Evolutionary conservation across 2,888 invertebrate genomes (phyloP).

Genomic region (Phlogophora meticulosa): DNA sequence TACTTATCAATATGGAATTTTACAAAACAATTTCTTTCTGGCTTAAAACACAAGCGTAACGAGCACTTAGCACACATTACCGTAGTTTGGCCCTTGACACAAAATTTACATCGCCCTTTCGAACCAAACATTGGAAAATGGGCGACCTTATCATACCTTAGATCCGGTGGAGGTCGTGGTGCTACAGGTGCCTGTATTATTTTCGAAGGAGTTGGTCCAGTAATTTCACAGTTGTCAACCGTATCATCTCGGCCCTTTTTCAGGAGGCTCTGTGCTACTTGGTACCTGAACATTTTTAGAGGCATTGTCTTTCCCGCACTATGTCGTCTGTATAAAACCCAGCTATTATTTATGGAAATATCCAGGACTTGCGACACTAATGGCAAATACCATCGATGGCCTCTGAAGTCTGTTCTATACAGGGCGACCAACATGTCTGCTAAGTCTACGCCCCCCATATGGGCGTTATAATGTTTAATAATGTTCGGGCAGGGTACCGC

Average conservation of each 20-base stretch:
- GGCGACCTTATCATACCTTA: too few species aligned
- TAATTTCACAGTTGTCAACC: conserved; percentile 17
- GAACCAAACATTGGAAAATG: conserved; percentile 3
- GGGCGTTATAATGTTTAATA: conserved; percentile 57
- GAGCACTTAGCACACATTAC: conserved; percentile 13
- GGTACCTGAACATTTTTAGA: conserved; percentile 20
- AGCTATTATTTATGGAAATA: conserved; percentile 47
- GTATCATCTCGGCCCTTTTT: conserved; percentile 21
- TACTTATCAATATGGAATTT: conserved; percentile 21
- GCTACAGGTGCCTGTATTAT: conserved; percentile 20
- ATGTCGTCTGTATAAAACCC: conserved; percentile 31
- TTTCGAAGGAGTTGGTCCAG: conserved; percentile 20
- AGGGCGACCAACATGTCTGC: conserved; percentile 27
- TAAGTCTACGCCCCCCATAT: conserved; percentile 24
- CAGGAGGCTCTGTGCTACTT: conserved; percentile 24
- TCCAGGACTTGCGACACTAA: conserved; percentile 45
- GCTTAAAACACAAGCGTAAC: conserved; percentile 23
- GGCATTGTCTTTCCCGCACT: conserved; percentile 26
- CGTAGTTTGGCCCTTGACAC: conserved; percentile 20
- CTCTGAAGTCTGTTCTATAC: conserved; percentile 32
- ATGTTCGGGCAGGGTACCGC: conserved; percentile 39
- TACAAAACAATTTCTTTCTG: conserved; percentile 25
- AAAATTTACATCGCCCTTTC: conserved; percentile 18
- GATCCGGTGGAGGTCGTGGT: conserved; percentile 6
- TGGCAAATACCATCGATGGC: conserved; percentile 47